A percentile compares a stretch with the other conserved stretches of the same genome.
phyloP scores from a whole-genome alignment of 2,888 invertebrate species.

The Leucophora obtusa region DNA sequence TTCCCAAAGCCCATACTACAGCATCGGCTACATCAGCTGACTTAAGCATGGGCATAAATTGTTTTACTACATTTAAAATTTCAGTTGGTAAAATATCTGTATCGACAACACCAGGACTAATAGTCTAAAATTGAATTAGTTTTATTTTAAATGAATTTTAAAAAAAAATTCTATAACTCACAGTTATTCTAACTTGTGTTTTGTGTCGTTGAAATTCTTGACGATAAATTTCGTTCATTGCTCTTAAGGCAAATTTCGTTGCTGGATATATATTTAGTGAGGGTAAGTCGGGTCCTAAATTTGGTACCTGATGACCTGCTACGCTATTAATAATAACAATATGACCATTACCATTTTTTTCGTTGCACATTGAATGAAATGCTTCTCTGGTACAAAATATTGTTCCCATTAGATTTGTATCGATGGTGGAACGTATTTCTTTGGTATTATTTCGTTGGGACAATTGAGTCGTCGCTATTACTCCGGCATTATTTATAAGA shows the following conservation, averaged over 20 bases:
- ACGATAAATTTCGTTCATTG: conserved; percentile 78
- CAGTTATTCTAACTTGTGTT: conserved; percentile 76
- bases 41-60: conserved; percentile 73
- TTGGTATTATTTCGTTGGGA: conserved; percentile 69
- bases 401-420: conserved; percentile 80
- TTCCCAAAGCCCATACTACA: conserved; percentile 73
- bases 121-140: conserved; percentile 67
- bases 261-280: conserved; percentile 78
- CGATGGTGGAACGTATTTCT: conserved; percentile 76
- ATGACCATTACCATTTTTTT: conserved; percentile 79
- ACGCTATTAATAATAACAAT: conserved; percentile 80
- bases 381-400: conserved; percentile 80
- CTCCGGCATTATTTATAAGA: conserved; percentile 82
- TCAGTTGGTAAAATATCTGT: conserved; percentile 75
- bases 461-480: conserved; percentile 74
- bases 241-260: conserved; percentile 77
- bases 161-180: conserved; percentile 65
- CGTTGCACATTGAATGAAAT: conserved; percentile 79
- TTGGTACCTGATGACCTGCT: conserved; percentile 76
- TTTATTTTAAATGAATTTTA: background rate
- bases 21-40: conserved; percentile 75
- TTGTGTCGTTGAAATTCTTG: conserved; percentile 76
- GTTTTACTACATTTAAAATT: conserved; percentile 71
- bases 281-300: conserved; percentile 73
- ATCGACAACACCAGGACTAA: conserved; percentile 75